Percentiles rank a stretch among this genome's conserved stretches.
These are phyloP conservation scores for Clepsis dumicolana DNA, from an alignment of 2,888 invertebrate genomes.

Conservation along the genomic window DNA sequence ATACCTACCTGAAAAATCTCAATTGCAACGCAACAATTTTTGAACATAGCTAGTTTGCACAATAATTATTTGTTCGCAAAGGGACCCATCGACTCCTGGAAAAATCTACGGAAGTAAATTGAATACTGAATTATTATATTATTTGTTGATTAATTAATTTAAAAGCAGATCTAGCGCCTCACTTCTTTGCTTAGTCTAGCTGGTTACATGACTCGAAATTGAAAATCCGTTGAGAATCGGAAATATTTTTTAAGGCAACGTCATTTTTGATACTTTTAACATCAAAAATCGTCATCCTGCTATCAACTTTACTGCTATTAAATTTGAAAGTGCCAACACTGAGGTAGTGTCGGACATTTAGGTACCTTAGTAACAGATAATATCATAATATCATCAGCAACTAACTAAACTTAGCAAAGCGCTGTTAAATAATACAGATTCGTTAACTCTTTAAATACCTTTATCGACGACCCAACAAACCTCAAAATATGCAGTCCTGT, in stretches of 20 bases:
- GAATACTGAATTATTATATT: constrained; percentile 15
- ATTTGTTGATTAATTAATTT: neutral
- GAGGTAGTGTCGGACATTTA: no score
- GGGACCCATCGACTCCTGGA: neutral
- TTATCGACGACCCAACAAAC: neutral
- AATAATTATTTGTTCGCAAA: no score
- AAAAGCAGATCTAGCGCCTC: constrained; percentile 13
- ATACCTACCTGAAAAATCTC: no score
- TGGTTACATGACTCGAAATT: neutral
- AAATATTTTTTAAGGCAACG: no score
- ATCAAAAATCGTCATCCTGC: no score
- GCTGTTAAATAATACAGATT: neutral
- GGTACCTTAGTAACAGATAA: no score
- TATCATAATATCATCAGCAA: neutral
- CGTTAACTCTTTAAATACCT: constrained; percentile 2
- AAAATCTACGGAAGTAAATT: constrained; percentile 10
- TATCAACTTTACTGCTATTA: no score
- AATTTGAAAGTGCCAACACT: no score
- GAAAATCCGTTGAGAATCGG: neutral
- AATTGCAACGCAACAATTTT: no score
- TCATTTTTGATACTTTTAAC: no score
- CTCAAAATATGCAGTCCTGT: neutral
- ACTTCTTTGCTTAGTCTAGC: constrained; percentile 10
- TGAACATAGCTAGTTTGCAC: no score
- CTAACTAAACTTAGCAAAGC: neutral